phyloP scores from a whole-genome alignment of 2,888 invertebrate species.

The Drosophila tanythrix region DNA sequence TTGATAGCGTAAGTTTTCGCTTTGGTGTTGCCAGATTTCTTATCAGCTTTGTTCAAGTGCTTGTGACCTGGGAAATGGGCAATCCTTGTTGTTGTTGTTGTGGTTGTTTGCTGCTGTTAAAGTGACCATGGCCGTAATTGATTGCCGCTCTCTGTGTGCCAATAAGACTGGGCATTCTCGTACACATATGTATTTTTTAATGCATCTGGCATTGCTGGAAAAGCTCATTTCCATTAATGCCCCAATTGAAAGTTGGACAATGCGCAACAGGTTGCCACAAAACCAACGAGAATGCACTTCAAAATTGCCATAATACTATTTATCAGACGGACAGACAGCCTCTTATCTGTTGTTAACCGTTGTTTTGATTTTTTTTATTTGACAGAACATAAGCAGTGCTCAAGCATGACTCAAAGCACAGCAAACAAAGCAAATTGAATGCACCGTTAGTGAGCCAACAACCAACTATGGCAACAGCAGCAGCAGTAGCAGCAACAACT shows the following conservation, averaged over 20 bases:
- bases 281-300: not conserved
- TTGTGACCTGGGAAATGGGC: conserved; percentile 68
- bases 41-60: conserved; percentile 51
- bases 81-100: conserved; percentile 36
- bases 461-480: conserved; percentile 22
- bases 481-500: conserved; percentile 12
- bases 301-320: conserved; percentile 12
- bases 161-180: conserved; percentile 30
- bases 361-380: conserved; percentile 4
- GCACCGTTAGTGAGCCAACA: conserved; percentile 63
- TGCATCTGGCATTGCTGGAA: conserved; percentile 16
- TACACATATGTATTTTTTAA: conserved; percentile 18
- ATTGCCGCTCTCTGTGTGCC: conserved; percentile 53
- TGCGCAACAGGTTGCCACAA: conserved; percentile 41
- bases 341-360: conserved; percentile 37
- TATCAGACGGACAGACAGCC: conserved; percentile 21
- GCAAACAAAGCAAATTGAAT: conserved; percentile 46
- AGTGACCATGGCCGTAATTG: conserved; percentile 74
- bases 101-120: conserved; percentile 32
- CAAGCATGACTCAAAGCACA: conserved; percentile 52
- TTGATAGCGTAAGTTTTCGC: conserved; percentile 59
- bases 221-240: conserved; percentile 22
- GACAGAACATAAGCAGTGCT: conserved; percentile 22
- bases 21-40: conserved; percentile 62
- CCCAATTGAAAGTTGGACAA: not conserved